These are phyloP conservation scores for Virgularia gustaviana DNA, from an alignment of 92 coral and sea anemone genomes.

Conservation along the genomic window DNA sequence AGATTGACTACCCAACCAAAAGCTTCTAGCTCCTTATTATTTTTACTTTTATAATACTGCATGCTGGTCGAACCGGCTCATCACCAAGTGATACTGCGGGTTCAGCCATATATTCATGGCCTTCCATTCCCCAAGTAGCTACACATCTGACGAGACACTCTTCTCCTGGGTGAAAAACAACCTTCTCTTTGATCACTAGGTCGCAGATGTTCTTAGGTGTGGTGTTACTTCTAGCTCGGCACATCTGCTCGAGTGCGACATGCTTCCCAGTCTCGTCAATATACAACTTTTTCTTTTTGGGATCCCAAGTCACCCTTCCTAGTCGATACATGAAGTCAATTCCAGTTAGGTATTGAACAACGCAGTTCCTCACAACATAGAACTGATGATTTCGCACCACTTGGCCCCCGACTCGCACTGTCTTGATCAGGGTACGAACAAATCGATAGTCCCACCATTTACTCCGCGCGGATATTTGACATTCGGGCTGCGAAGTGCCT, in stretches of 20 bases:
- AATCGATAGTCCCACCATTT: constrained; percentile 1
- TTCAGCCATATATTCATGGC: constrained; percentile 5
- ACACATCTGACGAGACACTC: constrained; percentile 8
- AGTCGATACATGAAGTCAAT: no score
- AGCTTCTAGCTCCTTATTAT: background rate
- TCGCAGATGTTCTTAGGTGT: no score
- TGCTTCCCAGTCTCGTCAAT: no score
- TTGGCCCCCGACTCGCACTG: no score
- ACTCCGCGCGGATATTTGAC: background rate
- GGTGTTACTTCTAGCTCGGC: no score
- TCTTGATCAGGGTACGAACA: no score
- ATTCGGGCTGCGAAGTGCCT: background rate
- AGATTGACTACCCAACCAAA: constrained; percentile 5
- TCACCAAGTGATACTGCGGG: background rate
- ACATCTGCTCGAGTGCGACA: no score
- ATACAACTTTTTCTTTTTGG: no score
- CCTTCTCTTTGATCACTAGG: constrained; percentile 7
- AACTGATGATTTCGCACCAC: no score
- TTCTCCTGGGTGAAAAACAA: background rate
- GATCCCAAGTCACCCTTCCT: no score
- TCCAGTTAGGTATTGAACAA: no score
- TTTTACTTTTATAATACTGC: background rate
- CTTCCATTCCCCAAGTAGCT: background rate
- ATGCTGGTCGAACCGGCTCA: constrained; percentile 20
- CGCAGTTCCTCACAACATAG: no score